Conservation (phyloP, 2,888 invertebrate genomes). For the Clistopyga incitator region DNA sequence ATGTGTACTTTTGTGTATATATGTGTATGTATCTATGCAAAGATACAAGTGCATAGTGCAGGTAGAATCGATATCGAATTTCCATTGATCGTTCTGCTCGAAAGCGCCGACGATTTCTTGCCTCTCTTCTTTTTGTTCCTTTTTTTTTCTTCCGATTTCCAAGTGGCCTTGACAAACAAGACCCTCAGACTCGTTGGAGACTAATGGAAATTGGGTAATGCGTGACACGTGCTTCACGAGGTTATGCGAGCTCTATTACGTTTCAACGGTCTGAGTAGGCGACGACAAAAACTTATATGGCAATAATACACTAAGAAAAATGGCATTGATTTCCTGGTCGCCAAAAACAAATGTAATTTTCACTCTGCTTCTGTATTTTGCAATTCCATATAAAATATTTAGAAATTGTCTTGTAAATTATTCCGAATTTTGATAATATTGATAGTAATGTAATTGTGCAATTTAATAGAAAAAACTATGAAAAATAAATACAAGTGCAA, state of each 20-base stretch:
- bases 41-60: neutral
- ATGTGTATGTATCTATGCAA: neutral
- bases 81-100: conserved; percentile 49
- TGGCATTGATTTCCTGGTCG: too few relatives aligned
- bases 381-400: too few relatives aligned
- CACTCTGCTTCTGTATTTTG: too few relatives aligned
- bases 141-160: neutral
- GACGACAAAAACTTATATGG: neutral
- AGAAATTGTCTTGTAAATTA: too few relatives aligned
- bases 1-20: neutral
- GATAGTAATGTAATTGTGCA: neutral
- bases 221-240: conserved; percentile 14
- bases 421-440: neutral
- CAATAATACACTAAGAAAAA: neutral
- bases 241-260: conserved; percentile 1
- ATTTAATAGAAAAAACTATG: neutral
- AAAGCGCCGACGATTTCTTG: conserved; percentile 12
- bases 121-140: neutral
- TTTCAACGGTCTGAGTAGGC: neutral
- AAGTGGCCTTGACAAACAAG: conserved; percentile 18
- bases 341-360: too few relatives aligned
- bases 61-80: conserved; percentile 31
- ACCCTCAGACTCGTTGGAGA: neutral
- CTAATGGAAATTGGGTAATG: conserved; percentile 5
- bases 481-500: neutral